Evolutionary conservation across 2,888 invertebrate species (phyloP).

Genomic region (Epistrophe eligans): DNA sequence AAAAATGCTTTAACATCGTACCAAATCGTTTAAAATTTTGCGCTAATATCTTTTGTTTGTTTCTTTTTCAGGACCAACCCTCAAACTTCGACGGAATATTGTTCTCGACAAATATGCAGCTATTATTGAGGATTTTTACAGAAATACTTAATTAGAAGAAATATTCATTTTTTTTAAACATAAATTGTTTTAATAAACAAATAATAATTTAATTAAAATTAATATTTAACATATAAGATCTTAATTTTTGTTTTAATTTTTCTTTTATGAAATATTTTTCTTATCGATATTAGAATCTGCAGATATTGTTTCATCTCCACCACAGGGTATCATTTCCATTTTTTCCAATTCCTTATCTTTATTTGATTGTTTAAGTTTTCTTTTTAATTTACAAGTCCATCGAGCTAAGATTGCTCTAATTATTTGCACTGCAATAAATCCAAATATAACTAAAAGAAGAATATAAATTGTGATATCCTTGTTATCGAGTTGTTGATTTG

Average conservation of each 20-base stretch:
- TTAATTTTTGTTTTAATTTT: background rate
- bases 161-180: background rate
- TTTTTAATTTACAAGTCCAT: constrained; percentile 11
- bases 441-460: constrained; percentile 80
- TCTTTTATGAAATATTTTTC: background rate
- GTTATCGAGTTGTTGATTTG: constrained; percentile 81
- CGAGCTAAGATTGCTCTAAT: constrained; percentile 1
- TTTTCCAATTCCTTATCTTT: constrained; percentile 33
- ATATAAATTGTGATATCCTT: constrained; percentile 83
- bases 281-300: constrained; percentile 23
- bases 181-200: background rate
- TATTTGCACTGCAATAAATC: constrained; percentile 77
- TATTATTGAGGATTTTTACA: constrained; percentile 87
- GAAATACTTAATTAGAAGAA: background rate
- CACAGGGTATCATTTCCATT: constrained; percentile 58
- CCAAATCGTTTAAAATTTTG: too few relatives aligned
- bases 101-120: constrained; percentile 91
- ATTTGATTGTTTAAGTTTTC: background rate
- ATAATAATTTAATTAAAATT: background rate
- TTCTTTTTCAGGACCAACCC: constrained; percentile 88
- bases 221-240: background rate
- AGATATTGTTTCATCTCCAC: constrained; percentile 44
- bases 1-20: too few relatives aligned
- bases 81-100: constrained; percentile 92
- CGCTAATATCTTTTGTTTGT: background rate